Conservation (phyloP, 2,797 vertebrate genomes). For the Champsocephalus gunnari region DNA sequence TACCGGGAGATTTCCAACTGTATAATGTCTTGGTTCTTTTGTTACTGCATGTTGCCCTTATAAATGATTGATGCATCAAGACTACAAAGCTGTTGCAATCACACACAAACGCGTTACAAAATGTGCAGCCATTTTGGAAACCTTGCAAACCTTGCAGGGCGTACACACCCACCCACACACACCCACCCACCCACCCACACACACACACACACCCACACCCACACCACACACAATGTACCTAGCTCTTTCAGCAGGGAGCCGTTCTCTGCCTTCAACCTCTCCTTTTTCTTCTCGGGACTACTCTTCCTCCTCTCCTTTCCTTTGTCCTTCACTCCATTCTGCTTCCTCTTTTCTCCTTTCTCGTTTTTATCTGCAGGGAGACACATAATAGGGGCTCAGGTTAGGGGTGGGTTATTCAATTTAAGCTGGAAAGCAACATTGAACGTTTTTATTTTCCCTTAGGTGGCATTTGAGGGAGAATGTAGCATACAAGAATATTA, state of each 20-base stretch:
- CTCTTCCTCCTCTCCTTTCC: constrained; percentile 89
- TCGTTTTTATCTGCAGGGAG: constrained; percentile 87
- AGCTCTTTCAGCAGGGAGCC: constrained; percentile 93
- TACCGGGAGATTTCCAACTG: too few species aligned
- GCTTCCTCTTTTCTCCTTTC: constrained; percentile 86
- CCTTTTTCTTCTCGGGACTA: constrained; percentile 93
- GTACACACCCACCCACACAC: constrained; percentile 7
- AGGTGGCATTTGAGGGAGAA: constrained; percentile 14
- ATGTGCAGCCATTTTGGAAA: constrained; percentile 37
- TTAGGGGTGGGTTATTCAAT: constrained; percentile 44
- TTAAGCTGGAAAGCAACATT: constrained; percentile 19
- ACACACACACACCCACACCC: constrained; percentile 1
- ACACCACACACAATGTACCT: constrained; percentile 82
- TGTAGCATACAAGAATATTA: constrained; percentile 2
- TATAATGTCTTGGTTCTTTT: not conserved
- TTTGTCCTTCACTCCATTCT: constrained; percentile 90
- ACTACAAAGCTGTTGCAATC: constrained; percentile 28
- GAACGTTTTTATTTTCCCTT: not conserved
- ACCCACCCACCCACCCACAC: constrained; percentile 16
- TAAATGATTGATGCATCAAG: not conserved
- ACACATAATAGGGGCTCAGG: constrained; percentile 64
- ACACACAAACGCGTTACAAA: too few species aligned
- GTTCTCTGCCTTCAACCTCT: constrained; percentile 90
- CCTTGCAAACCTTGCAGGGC: not conserved
- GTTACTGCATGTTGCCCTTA: too few species aligned